These are phyloP conservation scores for Phoebastria nigripes DNA, from an alignment of 2,797 vertebrate species.

Conservation along the genomic window DNA sequence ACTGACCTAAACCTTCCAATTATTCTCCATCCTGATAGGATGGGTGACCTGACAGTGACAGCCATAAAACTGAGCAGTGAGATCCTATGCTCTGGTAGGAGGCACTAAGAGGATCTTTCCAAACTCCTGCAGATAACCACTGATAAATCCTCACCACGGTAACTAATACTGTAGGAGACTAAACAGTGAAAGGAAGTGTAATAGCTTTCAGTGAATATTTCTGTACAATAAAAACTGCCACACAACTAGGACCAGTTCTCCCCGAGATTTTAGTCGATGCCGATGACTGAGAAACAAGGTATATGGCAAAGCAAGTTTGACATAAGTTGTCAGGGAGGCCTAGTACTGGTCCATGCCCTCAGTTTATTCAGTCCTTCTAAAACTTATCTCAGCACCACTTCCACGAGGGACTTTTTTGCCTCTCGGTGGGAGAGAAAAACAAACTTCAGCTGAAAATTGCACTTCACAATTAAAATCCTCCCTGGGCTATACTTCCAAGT, in stretches of 20 bases:
- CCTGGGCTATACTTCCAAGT: neutral
- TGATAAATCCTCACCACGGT: neutral
- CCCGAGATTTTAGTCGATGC: neutral
- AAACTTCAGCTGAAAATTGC: neutral
- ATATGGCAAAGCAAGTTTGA: neutral
- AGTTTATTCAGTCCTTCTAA: neutral
- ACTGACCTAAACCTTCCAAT: neutral
- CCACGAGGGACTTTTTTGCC: neutral
- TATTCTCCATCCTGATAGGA: neutral
- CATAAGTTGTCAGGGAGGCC: neutral
- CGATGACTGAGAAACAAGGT: neutral
- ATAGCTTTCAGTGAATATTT: neutral
- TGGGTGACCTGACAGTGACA: neutral
- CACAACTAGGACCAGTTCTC: neutral
- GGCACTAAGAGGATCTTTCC: neutral
- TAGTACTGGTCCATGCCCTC: neutral
- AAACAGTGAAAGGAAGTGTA: neutral
- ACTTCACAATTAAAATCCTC: slow-evolving; percentile 16
- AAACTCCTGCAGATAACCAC: neutral
- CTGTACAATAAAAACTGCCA: neutral
- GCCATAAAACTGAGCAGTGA: neutral
- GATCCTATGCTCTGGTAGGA: neutral
- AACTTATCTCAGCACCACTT: neutral
- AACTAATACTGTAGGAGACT: neutral
- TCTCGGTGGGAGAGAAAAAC: neutral